Evolutionary conservation across 2,888 invertebrate genomes (phyloP).

Genomic region (Drymonia ruficornis): DNA sequence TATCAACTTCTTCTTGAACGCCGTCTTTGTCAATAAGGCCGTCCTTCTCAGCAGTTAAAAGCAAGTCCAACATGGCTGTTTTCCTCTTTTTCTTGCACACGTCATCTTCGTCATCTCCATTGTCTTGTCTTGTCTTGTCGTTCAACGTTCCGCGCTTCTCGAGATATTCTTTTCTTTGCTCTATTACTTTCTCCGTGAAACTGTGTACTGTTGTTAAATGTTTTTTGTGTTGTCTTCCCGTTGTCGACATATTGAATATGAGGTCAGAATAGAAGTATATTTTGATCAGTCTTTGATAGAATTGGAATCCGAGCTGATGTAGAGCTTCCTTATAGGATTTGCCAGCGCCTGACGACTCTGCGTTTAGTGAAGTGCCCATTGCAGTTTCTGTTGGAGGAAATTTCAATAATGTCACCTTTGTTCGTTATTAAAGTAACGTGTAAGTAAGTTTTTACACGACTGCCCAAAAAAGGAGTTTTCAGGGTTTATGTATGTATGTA

Average conservation of each 20-base stretch:
- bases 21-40: conserved; percentile 78
- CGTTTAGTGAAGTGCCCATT: conserved; percentile 87
- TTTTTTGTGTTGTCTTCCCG: conserved; percentile 75
- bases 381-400: conserved; percentile 82
- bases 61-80: conserved; percentile 84
- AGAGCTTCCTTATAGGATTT: conserved; percentile 85
- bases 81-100: conserved; percentile 70
- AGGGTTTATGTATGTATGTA: too few relatives aligned
- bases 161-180: conserved; percentile 56
- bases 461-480: too few relatives aligned
- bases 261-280: conserved; percentile 84
- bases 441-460: too few relatives aligned
- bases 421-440: too few relatives aligned
- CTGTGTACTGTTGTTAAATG: conserved; percentile 60
- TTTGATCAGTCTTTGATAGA: conserved; percentile 67
- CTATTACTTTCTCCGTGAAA: conserved; percentile 67
- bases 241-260: conserved; percentile 80
- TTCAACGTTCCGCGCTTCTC: conserved; percentile 30
- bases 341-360: conserved; percentile 65
- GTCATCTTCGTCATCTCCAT: conserved; percentile 18
- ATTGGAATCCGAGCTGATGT: conserved; percentile 65
- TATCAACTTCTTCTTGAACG: conserved; percentile 86
- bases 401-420: background rate
- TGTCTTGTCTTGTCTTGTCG: conserved; percentile 37
- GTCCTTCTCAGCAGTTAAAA: conserved; percentile 75